A percentile compares a stretch with the other conserved stretches of the same genome.
These are phyloP conservation scores for Drosophila auraria DNA, from an alignment of 1,140 invertebrate genomes.

Conservation along the genomic window DNA sequence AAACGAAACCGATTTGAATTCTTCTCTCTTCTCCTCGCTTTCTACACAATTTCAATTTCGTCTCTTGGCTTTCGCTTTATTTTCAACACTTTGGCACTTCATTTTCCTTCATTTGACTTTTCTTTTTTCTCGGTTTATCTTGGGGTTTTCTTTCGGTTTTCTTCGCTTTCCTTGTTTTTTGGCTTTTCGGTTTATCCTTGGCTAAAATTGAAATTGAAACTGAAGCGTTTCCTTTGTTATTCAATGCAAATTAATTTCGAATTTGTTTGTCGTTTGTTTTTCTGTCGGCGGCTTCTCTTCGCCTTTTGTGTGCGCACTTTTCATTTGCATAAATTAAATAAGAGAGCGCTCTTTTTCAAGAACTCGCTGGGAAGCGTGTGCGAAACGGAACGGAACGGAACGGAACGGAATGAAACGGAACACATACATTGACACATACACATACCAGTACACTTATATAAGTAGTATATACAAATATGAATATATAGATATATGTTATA, in stretches of 20 bases:
- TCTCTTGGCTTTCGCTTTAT: constrained; percentile 47
- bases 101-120: constrained; percentile 59
- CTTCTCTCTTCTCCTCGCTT: background rate
- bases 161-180: background rate
- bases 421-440: constrained; percentile 46
- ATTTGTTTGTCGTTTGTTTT: constrained; percentile 55
- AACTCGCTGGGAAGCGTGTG: constrained; percentile 27
- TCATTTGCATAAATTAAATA: constrained; percentile 69
- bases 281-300: background rate
- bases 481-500: constrained; percentile 21
- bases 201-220: constrained; percentile 49
- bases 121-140: constrained; percentile 23
- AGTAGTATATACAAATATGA: constrained; percentile 1
- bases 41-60: constrained; percentile 22
- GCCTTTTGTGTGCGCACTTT: constrained; percentile 52
- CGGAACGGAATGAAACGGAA: constrained; percentile 25
- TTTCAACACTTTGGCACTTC: constrained; percentile 76
- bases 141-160: constrained; percentile 9
- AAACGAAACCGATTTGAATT: constrained; percentile 25
- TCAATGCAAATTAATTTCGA: constrained; percentile 73
- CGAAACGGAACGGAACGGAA: constrained; percentile 36
- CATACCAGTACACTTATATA: constrained; percentile 22
- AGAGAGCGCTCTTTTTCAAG: background rate
- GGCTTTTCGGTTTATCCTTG: constrained; percentile 29
- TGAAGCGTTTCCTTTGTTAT: constrained; percentile 62